Evolutionary conservation across 2,888 invertebrate genomes (phyloP).

Genomic region (Drosophila ustulata): DNA sequence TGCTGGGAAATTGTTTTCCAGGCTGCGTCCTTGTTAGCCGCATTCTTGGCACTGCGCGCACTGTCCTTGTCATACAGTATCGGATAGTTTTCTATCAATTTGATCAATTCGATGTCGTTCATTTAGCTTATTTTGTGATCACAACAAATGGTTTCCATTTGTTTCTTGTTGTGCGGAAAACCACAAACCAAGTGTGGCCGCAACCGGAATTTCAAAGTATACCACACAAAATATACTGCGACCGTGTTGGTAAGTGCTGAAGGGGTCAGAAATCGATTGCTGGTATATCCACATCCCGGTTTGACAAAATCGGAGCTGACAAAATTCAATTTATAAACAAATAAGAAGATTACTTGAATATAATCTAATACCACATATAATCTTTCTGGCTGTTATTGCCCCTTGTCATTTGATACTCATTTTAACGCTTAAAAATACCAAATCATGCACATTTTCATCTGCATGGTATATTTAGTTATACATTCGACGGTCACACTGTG

Average conservation of each 20-base stretch:
- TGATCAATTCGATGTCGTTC: slow-evolving; percentile 73
- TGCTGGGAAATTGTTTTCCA: slow-evolving; percentile 74
- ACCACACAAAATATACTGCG: neutral
- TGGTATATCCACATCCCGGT: no score
- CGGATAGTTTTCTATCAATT: slow-evolving; percentile 72
- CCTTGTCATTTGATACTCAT: neutral
- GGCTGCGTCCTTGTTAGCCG: slow-evolving; percentile 74
- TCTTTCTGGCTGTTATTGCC: neutral
- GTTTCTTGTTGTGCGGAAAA: slow-evolving; percentile 17
- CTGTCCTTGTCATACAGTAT: slow-evolving; percentile 80
- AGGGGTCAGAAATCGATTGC: neutral
- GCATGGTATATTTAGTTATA: neutral
- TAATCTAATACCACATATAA: no score
- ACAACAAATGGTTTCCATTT: slow-evolving; percentile 32
- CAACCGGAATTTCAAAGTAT: neutral
- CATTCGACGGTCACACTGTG: slow-evolving; percentile 7
- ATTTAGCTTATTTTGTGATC: slow-evolving; percentile 45
- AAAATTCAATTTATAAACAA: no score
- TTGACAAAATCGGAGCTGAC: no score
- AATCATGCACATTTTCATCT: neutral
- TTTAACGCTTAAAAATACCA: neutral
- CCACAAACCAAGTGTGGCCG: neutral
- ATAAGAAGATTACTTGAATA: no score
- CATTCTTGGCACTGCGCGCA: slow-evolving; percentile 71
- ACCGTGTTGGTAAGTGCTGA: neutral